phyloP scores from a whole-genome alignment of 2,797 vertebrate species.

The Emys orbicularis region DNA sequence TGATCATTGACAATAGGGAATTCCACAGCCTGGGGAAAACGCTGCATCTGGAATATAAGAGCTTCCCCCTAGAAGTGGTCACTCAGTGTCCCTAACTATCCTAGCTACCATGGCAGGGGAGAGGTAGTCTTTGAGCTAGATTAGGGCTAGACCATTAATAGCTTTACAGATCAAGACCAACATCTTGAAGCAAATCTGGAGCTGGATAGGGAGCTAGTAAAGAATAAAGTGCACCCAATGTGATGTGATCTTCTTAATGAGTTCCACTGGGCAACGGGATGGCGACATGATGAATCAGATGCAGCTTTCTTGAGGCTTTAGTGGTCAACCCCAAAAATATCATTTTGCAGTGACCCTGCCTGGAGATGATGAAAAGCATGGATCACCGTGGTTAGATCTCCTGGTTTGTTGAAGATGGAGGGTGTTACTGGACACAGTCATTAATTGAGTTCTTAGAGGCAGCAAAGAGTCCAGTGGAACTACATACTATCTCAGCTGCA shows the following conservation, averaged over 20 bases:
- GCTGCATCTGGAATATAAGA: fast-evolving
- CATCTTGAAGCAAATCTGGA: neutral
- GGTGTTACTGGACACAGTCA: neutral
- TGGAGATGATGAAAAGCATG: neutral
- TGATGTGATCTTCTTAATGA: neutral
- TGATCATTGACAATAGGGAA: neutral
- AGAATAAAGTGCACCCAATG: neutral
- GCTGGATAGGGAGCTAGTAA: neutral
- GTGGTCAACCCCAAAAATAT: neutral
- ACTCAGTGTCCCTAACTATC: neutral
- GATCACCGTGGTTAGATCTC: neutral
- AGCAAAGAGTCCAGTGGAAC: neutral
- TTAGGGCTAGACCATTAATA: neutral
- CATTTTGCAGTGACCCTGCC: neutral
- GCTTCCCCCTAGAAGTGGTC: neutral
- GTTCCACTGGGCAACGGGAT: fast-evolving
- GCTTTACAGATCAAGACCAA: neutral
- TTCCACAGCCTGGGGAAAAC: neutral
- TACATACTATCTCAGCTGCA: neutral
- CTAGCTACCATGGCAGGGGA: neutral
- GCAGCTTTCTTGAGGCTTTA: neutral
- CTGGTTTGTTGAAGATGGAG: neutral
- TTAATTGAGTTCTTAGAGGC: neutral
- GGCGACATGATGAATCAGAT: neutral
- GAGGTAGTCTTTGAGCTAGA: neutral